phyloP scores from a whole-genome alignment of 2,888 invertebrate species.

The Polymixis flavicincta region DNA sequence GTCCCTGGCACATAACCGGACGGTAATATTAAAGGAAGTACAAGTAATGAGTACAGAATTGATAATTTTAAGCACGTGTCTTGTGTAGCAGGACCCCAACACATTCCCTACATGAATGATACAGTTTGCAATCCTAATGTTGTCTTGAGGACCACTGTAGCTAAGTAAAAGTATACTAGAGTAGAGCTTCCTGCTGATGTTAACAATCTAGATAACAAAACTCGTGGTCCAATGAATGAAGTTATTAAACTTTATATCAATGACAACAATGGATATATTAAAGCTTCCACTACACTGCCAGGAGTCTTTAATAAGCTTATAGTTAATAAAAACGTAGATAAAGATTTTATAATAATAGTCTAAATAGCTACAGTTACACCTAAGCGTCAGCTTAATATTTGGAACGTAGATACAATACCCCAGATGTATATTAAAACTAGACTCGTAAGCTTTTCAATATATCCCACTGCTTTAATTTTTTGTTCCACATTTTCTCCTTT shows the following conservation, averaged over 20 bases:
- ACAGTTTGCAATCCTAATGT: slow-evolving; percentile 77
- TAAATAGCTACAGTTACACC: slow-evolving; percentile 72
- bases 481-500: slow-evolving; percentile 64
- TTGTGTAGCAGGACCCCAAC: slow-evolving; percentile 87
- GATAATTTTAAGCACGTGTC: slow-evolving; percentile 88
- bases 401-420: slow-evolving; percentile 60
- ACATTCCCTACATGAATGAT: slow-evolving; percentile 82
- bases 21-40: slow-evolving; percentile 87
- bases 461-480: slow-evolving; percentile 72
- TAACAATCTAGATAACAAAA: slow-evolving; percentile 50
- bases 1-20: slow-evolving; percentile 87
- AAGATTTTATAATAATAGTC: slow-evolving; percentile 68
- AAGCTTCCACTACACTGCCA: slow-evolving; percentile 83
- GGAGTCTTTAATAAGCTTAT: slow-evolving; percentile 76
- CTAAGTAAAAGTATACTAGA: slow-evolving; percentile 72
- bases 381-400: slow-evolving; percentile 71
- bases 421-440: slow-evolving; percentile 51
- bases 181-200: slow-evolving; percentile 76
- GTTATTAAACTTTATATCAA: slow-evolving; percentile 64
- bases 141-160: slow-evolving; percentile 86
- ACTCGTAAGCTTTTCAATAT: slow-evolving; percentile 60
- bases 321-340: slow-evolving; percentile 72
- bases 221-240: slow-evolving; percentile 67
- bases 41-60: slow-evolving; percentile 89
- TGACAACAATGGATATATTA: slow-evolving; percentile 78